Percentiles rank a stretch among this genome's conserved stretches.
Evolutionary conservation across 2,113 vertebrate genomes (phyloP).

Genomic region (Paracanthobrama guichenoti): DNA sequence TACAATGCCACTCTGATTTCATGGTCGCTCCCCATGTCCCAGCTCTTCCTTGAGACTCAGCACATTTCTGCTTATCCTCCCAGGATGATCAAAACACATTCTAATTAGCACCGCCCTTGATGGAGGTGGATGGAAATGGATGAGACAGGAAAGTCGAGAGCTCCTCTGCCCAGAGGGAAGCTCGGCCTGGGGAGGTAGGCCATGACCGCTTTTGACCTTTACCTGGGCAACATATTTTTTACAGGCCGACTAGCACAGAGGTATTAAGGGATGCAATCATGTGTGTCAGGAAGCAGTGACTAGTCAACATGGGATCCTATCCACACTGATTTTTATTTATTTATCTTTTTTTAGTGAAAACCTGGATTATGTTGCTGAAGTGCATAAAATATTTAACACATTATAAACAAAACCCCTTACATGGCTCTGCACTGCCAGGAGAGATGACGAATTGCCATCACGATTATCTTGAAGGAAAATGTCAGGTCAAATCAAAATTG

Average conservation of each 20-base stretch:
- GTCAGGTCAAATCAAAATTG: conserved; percentile 29
- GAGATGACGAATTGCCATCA: not conserved
- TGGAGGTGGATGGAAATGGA: conserved; percentile 59
- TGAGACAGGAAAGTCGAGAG: conserved; percentile 42
- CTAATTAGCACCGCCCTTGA: conserved; percentile 67
- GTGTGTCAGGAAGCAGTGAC: conserved; percentile 46
- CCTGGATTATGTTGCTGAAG: conserved; percentile 10
- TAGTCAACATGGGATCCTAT: conserved; percentile 26
- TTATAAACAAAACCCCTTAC: conserved; percentile 15
- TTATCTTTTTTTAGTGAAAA: not conserved
- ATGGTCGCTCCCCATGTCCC: conserved; percentile 37
- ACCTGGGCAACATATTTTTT: conserved; percentile 47
- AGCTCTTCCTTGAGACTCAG: conserved; percentile 53
- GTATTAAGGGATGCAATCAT: conserved; percentile 36
- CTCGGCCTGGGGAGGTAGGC: conserved; percentile 44
- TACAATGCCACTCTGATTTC: conserved; percentile 45
- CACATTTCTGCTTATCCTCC: conserved; percentile 42
- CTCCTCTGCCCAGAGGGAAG: conserved; percentile 47
- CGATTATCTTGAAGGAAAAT: conserved; percentile 18
- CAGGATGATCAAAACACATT: conserved; percentile 55
- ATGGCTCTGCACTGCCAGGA: not conserved
- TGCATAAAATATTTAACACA: conserved; percentile 28
- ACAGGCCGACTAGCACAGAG: conserved; percentile 38
- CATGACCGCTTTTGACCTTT: conserved; percentile 59
- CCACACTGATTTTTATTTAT: not conserved